Evolutionary conservation across 2,888 invertebrate species (phyloP), one percentile per base, ranked within the genome.

Genomic region (Hofmannophila pseudospretella): DNA sequence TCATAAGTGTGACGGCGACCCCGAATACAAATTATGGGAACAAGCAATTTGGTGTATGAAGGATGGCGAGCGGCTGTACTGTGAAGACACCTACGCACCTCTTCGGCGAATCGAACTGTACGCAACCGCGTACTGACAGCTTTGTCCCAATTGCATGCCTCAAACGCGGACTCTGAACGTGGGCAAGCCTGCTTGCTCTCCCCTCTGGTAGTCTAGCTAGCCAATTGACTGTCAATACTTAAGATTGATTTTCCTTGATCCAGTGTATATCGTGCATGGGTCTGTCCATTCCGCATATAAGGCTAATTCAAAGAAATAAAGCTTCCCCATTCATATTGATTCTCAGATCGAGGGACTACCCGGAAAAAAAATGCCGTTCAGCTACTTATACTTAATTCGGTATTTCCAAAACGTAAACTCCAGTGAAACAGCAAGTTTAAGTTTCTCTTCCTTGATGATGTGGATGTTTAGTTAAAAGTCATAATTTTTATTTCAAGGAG

Each of bases 1-100:
- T 72, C 65, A 67, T 63, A 80, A 79, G 77, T 82, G 76, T 79
- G 75, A 75, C 82, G 66, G 59, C 71, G 81, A 76, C 85, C 85
- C 75, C 80, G 79, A 84, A 81, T 76, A 70, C 58, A 78, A 82
- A 79, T 80, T 78, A 86, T 82, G 77, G 76, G 84, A 82, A 79
- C 81, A 67, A 71, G 75, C 60, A 74, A 76, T 76, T 77, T 77
- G 58, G 71, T 77, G 74, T 78, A 79, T 72, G 80, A 81, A 82
- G 78, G 78, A 82, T 84, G 70, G 63, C 54, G 8, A 49, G 51
- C 54, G 62, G 47, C 57, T 55, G 65, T 72, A 72, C 72, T 71
- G 71, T 66, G 64, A 63, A 55, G 63, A 70, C 82, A 67, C 85
- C 86, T 74, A 86, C 85, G 70, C 78, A 60, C 55, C 57, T 59